Percentiles rank a stretch among this genome's conserved stretches.
phyloP scores from a whole-genome alignment of 2,113 vertebrate genomes.

The Falcunculus frontatus region DNA sequence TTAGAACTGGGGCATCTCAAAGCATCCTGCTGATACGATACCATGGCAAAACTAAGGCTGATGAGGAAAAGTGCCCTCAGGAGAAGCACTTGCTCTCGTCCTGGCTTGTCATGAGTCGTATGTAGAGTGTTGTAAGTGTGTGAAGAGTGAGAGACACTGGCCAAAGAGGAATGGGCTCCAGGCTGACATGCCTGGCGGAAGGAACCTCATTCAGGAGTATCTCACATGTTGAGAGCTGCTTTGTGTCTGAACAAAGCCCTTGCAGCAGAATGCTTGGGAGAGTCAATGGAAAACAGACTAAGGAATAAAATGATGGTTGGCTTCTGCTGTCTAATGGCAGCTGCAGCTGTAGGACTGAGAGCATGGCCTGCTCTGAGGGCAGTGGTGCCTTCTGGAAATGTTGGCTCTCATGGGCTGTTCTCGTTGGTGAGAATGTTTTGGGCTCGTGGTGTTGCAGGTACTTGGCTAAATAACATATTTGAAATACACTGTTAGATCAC shows the following conservation, averaged over 20 bases:
- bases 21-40: not conserved
- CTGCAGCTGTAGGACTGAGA: not conserved
- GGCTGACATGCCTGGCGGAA: not conserved
- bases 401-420: not conserved
- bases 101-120: not conserved
- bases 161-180: not conserved
- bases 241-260: not conserved
- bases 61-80: not conserved
- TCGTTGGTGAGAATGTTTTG: not conserved
- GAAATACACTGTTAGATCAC: not conserved
- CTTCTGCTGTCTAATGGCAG: not conserved
- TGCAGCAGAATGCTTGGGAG: not conserved
- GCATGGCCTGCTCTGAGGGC: not conserved
- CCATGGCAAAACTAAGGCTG: not conserved
- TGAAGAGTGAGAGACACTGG: not conserved
- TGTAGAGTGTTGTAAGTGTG: too few relatives aligned
- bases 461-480: not conserved
- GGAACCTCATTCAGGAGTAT: not conserved
- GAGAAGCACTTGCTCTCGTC: not conserved
- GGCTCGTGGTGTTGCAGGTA: not conserved
- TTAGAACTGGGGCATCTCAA: not conserved
- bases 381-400: rapidly evolving
- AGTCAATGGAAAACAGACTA: not conserved
- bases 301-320: not conserved
- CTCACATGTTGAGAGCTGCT: rapidly evolving